Evolutionary conservation across 2,113 vertebrate species (phyloP).

Genomic region (Alosa alosa): DNA sequence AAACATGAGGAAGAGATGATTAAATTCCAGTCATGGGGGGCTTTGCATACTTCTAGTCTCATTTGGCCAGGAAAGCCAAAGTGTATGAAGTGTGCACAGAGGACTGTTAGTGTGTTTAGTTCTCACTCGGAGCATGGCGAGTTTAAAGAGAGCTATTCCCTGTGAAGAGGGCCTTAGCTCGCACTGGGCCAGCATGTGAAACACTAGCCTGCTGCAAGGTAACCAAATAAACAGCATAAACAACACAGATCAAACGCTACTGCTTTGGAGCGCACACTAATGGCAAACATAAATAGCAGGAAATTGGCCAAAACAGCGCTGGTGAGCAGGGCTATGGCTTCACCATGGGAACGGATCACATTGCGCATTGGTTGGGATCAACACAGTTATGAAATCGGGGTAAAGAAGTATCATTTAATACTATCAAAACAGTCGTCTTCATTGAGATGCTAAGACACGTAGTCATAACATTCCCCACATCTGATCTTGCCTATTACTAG

Average conservation of each 20-base stretch:
- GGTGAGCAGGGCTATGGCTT: not conserved
- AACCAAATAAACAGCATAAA: not conserved
- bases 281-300: not conserved
- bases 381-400: not conserved
- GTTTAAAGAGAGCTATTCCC: conserved; percentile 1
- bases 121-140: not conserved
- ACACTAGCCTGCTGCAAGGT: not conserved
- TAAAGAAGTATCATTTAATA: not conserved
- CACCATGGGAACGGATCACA: not conserved
- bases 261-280: conserved; percentile 48
- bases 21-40: not conserved
- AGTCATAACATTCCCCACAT: not conserved
- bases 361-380: not conserved
- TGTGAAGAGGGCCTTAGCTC: not conserved
- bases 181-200: not conserved
- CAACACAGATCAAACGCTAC: conserved; percentile 26
- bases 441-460: not conserved
- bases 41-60: not conserved
- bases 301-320: not conserved
- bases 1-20: not conserved
- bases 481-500: not conserved
- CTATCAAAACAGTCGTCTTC: not conserved
- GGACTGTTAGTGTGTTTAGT: not conserved
- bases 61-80: not conserved
- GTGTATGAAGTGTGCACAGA: not conserved